Evolutionary conservation across 2,797 vertebrate species (phyloP), one percentile per base, ranked within the genome.

Genomic region (Paramormyrops hopkinsi): DNA sequence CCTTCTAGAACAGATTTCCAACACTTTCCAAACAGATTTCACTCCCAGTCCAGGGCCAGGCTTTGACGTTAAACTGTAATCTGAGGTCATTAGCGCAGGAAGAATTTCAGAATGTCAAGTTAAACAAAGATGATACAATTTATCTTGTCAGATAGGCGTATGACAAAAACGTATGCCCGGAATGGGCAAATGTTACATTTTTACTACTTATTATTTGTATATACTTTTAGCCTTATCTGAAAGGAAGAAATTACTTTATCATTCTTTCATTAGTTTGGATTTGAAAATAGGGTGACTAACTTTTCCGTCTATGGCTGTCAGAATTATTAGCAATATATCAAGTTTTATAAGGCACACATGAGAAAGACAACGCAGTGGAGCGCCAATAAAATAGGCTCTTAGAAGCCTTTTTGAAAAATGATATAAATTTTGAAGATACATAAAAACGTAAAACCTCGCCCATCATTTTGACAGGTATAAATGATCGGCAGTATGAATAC

Each of bases 1-100:
- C 76, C 41, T 82, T 46, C 76, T 22, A 41, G 76, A 82, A 46
- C 73, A 33, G 65, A 69, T 44, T 79, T n/a, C 37, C 73, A 79
- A n/a, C 76, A 82, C 76, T 46, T 46, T 82, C 41, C 76, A 82
- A n/a, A 59, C 76, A 82, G 76, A 46, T 82, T 82, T 82, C 76
- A 82, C 37, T 82, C 76, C 17, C 19, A 46, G 14, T 44, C 76
- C 19, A 17, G 69, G 69, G 33, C 69, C 69, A 17, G 69, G 12
- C 29, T 82, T 82, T 82, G 76, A 82, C 41, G 19, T n/a, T 82
- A 82, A n/a, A 44, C 19, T 82, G 29, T 76, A 82, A 8, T 82
- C 41, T 46, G 76, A 82, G 76, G 41, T 82, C 76, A n/a, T 79
- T 82, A 82, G 76, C 41, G 76, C 41, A 46, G 76, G 37, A 46